A percentile compares a stretch with the other conserved stretches of the same genome.
Evolutionary conservation across 2,797 vertebrate species (phyloP).

Genomic region (Scyliorhinus canicula): DNA sequence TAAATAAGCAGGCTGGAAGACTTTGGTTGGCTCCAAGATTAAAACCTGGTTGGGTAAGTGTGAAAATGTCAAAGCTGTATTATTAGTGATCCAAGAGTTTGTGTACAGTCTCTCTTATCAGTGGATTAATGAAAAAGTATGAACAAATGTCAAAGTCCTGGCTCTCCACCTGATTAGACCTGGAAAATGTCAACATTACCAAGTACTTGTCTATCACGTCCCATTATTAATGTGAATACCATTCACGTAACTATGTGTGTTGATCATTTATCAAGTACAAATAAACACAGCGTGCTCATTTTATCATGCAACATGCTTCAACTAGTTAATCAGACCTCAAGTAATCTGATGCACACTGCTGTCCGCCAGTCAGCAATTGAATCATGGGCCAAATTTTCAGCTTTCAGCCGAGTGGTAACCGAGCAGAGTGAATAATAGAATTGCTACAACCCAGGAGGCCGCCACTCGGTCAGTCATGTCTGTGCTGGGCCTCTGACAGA

Average conservation of each 20-base stretch:
- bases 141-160: background rate
- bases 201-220: background rate
- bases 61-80: background rate
- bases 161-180: background rate
- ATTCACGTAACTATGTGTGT: background rate
- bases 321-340: background rate
- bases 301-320: background rate
- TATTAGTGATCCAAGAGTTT: background rate
- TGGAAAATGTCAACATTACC: background rate
- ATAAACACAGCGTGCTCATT: background rate
- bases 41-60: slow-evolving; percentile 67
- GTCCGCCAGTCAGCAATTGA: background rate
- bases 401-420: background rate
- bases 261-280: background rate
- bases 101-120: background rate
- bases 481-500: background rate
- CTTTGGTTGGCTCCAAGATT: slow-evolving; percentile 93
- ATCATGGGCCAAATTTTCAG: background rate
- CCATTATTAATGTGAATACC: background rate
- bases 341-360: background rate
- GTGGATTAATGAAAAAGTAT: background rate
- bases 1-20: slow-evolving; percentile 93
- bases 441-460: background rate
- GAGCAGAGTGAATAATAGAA: background rate
- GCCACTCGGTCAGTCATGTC: background rate